Percentiles rank a stretch among this genome's conserved stretches.
These are phyloP conservation scores for Xenopus petersii DNA, from an alignment of 2,797 vertebrate genomes.

Conservation along the genomic window DNA sequence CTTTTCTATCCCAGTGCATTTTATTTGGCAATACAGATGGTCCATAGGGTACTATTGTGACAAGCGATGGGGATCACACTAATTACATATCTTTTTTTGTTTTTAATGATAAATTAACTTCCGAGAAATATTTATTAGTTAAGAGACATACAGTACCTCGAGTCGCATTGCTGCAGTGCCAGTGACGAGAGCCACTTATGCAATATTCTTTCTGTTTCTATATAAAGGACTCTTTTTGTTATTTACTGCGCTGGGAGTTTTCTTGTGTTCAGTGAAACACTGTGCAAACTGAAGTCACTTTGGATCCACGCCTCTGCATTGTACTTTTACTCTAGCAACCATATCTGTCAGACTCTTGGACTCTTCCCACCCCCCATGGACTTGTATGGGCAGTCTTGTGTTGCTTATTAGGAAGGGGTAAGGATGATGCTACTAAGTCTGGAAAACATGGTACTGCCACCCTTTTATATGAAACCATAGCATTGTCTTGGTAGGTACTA, in stretches of 20 bases:
- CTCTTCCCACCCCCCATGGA: no score
- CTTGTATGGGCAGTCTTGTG: no score
- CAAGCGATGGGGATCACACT: slow-evolving; percentile 28
- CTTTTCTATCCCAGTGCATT: slow-evolving; percentile 39
- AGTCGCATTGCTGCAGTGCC: slow-evolving; percentile 1
- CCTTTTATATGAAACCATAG: no score
- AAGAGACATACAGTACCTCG: slow-evolving; percentile 3
- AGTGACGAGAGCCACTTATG: slow-evolving; percentile 12
- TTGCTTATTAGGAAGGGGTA: no score
- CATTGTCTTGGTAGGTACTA: no score
- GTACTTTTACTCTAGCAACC: background rate
- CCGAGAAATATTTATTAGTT: slow-evolving; percentile 42
- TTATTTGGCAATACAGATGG: slow-evolving; percentile 34
- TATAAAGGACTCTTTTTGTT: slow-evolving; percentile 29
- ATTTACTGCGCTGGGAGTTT: slow-evolving; percentile 23
- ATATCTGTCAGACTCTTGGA: no score
- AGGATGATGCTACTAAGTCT: no score
- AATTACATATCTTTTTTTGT: slow-evolving; percentile 40
- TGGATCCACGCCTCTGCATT: no score
- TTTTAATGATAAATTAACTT: slow-evolving; percentile 26
- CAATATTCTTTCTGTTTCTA: slow-evolving; percentile 32
- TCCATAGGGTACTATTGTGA: slow-evolving; percentile 31
- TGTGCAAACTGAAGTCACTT: background rate
- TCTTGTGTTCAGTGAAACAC: slow-evolving; percentile 13
- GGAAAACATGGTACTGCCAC: no score